Base-by-base conservation (phyloP, 2,797 vertebrate species). In the Delichon dasypus region DNA sequence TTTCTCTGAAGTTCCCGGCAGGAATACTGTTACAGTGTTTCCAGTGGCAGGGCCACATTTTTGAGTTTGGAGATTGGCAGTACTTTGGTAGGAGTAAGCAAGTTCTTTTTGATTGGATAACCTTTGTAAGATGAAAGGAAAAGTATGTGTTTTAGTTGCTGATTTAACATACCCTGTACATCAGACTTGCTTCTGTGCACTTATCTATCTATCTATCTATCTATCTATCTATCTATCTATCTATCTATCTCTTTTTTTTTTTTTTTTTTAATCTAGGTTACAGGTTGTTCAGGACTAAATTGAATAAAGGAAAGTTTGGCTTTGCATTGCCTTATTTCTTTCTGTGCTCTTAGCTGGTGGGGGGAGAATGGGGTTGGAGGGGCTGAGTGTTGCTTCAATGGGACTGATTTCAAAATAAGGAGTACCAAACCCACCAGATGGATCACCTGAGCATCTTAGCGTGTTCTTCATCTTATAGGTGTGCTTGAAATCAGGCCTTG, bases 41-140 rank as follows among this genome's bases (percentile, higher is more conserved):
- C 27, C 29, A 77, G 60, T 71, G 0, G 0, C 21, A 50, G 58
- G 57, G 38, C 7, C 13, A 13, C 11, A 7, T 45, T 79, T 82
- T 84, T 80, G 50, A 36, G 9, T 74, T 55, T 76, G 36, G 51
- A 55, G 29, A 19, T 40, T 44, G 19, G 6, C 40, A 54, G 51
- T 47, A 44, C n/a, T 57, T 85, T 9, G 64, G 40, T 11, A 78
- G 23, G 16, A 51, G 22, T 55, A 48, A 83, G 14, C 4, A 84
- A 70, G 9, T 54, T 87, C 25, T 51, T 65, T 21, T 57, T 82
- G 21, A 29, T 47, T 87, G 38, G 44, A 36, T 79, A 50, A 70
- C 30, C 44, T 42, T 73, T 5, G 5, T 17, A 79, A 57, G 27
- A 40, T 21, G 25, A 42, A 85, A 82, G 36, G 22, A 38, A 81